Base-by-base conservation (phyloP, 92 coral and sea anemone genomes). In the Anthopleura xanthogrammica region DNA sequence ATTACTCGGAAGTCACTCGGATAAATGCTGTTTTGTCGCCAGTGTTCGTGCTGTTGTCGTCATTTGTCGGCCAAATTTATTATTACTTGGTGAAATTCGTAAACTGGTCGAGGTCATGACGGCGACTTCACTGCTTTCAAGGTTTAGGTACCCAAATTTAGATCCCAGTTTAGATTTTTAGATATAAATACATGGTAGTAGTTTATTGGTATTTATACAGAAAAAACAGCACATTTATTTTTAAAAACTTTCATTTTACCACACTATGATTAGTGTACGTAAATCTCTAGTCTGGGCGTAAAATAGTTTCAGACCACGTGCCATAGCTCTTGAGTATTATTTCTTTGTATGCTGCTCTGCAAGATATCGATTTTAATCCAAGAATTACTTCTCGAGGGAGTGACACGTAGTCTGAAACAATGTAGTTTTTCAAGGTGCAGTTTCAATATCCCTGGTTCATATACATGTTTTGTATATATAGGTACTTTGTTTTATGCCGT, bases 401-500 rank as follows among this genome's bases (percentile, higher is more conserved):
- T 48, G 22, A n/a, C 56, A 42, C n/a, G 43, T 58, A 79, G 46
- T 58, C 72, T 79, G 65, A 72, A 72, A 79, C 58, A 40, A 58
- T 58, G 62, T 60, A 58, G 62, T 60, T 68, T 81, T 48, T 80
- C 22, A n/a, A 12, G 48, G 62, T 65, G 42, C 36, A 36, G 42
- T 23, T 68, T 68, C 70, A 20, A 62, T 68, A 64, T 64, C 5
- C 72, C 17, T 23, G 16, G 36, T 4, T 1, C 74, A 12, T 29
- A 29, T 68, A 68, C 40, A 68, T 29, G 29, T 22, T 68, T 4
- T 68, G 16, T 29, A 68, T 68, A 36, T 23, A 68, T 23, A 68
- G 16, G 5, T 5, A 9, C 19, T 29, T 29, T 68, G 77, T 81
- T 71, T 68, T 42, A 68, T 60, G 50, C 48, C 77, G 64, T 81